phyloP scores from a whole-genome alignment of 2,113 vertebrate species.

The Pungitius pungitius region DNA sequence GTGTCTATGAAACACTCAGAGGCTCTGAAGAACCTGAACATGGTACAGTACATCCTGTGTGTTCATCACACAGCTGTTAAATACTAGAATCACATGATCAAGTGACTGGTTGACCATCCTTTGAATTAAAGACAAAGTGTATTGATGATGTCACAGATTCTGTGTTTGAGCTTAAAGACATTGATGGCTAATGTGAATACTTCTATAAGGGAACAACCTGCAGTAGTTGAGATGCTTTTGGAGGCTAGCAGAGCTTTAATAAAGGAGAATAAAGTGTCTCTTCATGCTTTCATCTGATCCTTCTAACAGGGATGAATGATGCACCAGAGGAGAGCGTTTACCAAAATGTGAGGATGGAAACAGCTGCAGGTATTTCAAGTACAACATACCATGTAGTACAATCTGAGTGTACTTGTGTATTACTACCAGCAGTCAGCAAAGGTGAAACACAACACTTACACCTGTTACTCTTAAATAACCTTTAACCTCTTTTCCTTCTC shows the following conservation, averaged over 20 bases:
- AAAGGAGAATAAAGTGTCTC: not conserved
- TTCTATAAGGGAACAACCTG: not conserved
- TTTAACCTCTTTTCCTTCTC: no score
- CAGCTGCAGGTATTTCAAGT: slow-evolving; percentile 4
- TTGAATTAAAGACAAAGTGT: not conserved
- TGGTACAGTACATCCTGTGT: no score
- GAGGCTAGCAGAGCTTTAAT: no score
- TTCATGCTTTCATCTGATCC: not conserved
- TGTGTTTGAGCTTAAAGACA: not conserved
- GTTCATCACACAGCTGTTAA: not conserved
- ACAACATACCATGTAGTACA: no score
- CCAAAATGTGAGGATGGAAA: not conserved
- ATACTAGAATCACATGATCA: not conserved
- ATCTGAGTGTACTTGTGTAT: no score
- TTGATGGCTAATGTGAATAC: not conserved
- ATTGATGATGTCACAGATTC: slow-evolving; percentile 1
- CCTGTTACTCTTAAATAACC: no score
- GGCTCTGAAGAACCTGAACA: no score
- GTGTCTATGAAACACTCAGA: no score
- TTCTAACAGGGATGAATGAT: not conserved
- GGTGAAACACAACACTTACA: no score
- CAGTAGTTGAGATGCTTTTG: not conserved
- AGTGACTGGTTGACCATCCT: not conserved
- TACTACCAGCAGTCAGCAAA: no score
- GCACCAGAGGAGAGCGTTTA: not conserved